These are phyloP conservation scores for Trimorus sp. DNA, from an alignment of 2,888 invertebrate species.

Conservation along the genomic window DNA sequence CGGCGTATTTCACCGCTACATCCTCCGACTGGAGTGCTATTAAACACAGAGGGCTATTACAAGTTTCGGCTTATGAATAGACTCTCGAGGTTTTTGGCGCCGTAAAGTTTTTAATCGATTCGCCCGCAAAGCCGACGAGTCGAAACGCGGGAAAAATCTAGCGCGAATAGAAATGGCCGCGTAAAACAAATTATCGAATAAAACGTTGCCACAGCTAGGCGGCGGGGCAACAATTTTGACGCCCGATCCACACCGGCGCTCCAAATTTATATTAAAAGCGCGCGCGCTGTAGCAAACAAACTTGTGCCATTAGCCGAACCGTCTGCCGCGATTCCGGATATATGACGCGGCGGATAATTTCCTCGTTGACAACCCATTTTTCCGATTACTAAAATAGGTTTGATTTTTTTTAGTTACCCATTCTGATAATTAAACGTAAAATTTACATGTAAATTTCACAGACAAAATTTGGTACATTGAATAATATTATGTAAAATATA, in stretches of 20 bases:
- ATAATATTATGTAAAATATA: no score
- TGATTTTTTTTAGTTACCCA: no score
- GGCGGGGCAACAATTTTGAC: constrained; percentile 34
- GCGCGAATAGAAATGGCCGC: neutral
- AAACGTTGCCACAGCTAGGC: constrained; percentile 25
- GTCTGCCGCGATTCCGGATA: constrained; percentile 30
- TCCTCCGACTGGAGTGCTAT: constrained; percentile 22
- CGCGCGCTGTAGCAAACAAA: constrained; percentile 76
- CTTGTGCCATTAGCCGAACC: constrained; percentile 76
- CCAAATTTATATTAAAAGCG: constrained; percentile 77
- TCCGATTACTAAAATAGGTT: no score
- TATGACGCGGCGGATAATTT: neutral
- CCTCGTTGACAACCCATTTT: no score
- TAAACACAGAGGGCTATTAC: constrained; percentile 35
- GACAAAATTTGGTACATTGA: no score
- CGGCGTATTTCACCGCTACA: neutral
- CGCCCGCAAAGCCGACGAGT: constrained; percentile 11
- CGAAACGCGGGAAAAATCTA: constrained; percentile 33
- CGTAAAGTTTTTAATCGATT: constrained; percentile 34
- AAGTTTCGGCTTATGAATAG: constrained; percentile 43
- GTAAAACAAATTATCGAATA: constrained; percentile 33
- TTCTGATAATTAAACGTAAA: no score
- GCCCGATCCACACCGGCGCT: constrained; percentile 28
- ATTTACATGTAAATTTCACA: no score
- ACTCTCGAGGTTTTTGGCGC: constrained; percentile 26